Conservation (phyloP, 2,113 vertebrate genomes). For the Hymenochirus boettgeri region DNA sequence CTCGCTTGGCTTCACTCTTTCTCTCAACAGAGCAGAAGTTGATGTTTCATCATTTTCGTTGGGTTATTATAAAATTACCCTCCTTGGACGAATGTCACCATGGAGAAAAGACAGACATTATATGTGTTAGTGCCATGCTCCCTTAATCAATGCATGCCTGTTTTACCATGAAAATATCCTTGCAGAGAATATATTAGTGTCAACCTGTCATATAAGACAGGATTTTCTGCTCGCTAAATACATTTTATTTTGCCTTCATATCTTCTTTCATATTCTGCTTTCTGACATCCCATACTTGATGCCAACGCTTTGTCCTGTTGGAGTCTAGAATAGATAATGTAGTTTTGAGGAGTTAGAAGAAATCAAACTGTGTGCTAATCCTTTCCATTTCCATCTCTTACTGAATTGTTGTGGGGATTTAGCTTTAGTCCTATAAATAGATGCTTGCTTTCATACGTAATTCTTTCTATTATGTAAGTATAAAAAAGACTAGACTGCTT, state of each 20-base stretch:
- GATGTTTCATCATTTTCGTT: conserved; percentile 14
- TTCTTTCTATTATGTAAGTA: too few relatives aligned
- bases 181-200: conserved; percentile 39
- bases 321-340: conserved; percentile 30
- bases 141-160: conserved; percentile 28
- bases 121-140: conserved; percentile 9
- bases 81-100: conserved; percentile 8
- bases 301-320: conserved; percentile 36
- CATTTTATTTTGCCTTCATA: conserved; percentile 39
- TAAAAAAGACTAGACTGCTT: too few relatives aligned
- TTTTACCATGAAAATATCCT: conserved; percentile 29
- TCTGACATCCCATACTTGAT: conserved; percentile 35
- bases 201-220: conserved; percentile 36
- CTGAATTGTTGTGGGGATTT: too few relatives aligned
- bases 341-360: conserved; percentile 27
- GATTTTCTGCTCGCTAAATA: conserved; percentile 40
- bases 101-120: conserved; percentile 21
- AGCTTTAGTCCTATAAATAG: too few relatives aligned
- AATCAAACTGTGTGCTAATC: conserved; percentile 28
- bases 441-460: too few relatives aligned
- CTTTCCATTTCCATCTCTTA: conserved; percentile 27
- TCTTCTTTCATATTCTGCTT: conserved; percentile 35
- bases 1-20: conserved; percentile 7
- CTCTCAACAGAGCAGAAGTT: background rate
- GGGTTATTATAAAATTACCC: conserved; percentile 29